Conservation (phyloP, 2,113 vertebrate species). For the Fregetta grallaria region DNA sequence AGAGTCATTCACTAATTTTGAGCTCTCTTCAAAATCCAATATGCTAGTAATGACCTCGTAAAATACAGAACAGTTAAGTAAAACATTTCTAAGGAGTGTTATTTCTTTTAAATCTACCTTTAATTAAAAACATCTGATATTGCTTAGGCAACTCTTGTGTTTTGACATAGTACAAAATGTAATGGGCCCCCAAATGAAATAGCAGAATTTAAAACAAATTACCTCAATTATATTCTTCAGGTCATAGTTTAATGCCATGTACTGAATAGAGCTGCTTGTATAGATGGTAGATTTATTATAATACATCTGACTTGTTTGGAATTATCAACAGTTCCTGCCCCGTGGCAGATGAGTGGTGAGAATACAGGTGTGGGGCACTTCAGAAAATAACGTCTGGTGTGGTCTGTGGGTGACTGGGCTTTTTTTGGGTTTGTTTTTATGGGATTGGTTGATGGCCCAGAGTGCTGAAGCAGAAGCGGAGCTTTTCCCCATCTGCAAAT, state of each 20-base stretch:
- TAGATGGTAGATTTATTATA: not conserved
- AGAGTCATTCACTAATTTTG: conserved; percentile 19
- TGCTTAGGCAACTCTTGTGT: not conserved
- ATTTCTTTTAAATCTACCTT: not conserved
- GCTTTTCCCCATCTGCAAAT: conserved; percentile 25
- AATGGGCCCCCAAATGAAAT: not conserved
- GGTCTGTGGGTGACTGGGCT: not conserved
- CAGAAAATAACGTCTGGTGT: not conserved
- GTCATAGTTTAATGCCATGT: not conserved
- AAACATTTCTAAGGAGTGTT: not conserved
- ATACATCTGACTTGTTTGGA: not conserved
- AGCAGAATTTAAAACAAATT: not conserved
- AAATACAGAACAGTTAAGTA: not conserved
- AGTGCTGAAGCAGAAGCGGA: not conserved
- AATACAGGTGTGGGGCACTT: not conserved
- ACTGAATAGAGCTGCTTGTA: not conserved
- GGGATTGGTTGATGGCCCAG: not conserved
- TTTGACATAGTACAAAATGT: not conserved
- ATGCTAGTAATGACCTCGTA: not conserved
- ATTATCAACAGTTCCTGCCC: not conserved
- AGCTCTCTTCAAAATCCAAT: not conserved
- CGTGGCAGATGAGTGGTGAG: not conserved
- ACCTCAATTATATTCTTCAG: not conserved
- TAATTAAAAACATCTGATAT: not conserved
- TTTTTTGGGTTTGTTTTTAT: not conserved